Evolutionary conservation across 2,888 invertebrate species (phyloP).

Genomic region (Andrena hattorfiana): DNA sequence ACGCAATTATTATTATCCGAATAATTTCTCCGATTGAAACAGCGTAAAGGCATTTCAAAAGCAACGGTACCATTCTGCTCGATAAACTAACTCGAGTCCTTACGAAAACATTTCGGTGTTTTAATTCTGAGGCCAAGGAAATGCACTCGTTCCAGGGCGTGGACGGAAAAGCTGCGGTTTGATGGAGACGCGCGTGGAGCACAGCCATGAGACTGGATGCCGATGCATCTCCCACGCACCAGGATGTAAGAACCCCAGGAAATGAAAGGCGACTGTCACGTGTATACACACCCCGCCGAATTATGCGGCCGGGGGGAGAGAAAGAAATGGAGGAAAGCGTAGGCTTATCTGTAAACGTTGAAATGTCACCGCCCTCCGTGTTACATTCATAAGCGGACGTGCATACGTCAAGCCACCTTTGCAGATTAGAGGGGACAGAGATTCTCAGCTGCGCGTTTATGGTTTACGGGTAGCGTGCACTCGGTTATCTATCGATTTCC

Average conservation of each 20-base stretch:
- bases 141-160: not conserved
- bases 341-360: conserved; percentile 48
- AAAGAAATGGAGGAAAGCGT: conserved; percentile 35
- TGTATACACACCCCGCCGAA: conserved; percentile 46
- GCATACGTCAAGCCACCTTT: conserved; percentile 36
- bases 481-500: conserved; percentile 32
- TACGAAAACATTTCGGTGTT: not conserved
- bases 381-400: conserved; percentile 49
- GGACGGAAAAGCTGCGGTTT: not conserved
- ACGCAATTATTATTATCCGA: too few relatives aligned
- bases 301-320: conserved; percentile 25
- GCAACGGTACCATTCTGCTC: too few relatives aligned
- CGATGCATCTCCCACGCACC: conserved; percentile 25
- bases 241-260: conserved; percentile 39
- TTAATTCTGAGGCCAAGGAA: too few relatives aligned
- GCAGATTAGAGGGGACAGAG: conserved; percentile 49
- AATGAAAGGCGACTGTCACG: conserved; percentile 45
- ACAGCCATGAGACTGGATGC: conserved; percentile 19
- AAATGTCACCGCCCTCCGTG: conserved; percentile 62
- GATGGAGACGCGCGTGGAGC: not conserved
- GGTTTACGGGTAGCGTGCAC: not conserved
- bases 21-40: too few relatives aligned
- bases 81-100: not conserved
- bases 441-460: conserved; percentile 39
- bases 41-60: too few relatives aligned